Evolutionary conservation across 1,140 invertebrate genomes (phyloP).

Genomic region (Pseudoatta argentina): DNA sequence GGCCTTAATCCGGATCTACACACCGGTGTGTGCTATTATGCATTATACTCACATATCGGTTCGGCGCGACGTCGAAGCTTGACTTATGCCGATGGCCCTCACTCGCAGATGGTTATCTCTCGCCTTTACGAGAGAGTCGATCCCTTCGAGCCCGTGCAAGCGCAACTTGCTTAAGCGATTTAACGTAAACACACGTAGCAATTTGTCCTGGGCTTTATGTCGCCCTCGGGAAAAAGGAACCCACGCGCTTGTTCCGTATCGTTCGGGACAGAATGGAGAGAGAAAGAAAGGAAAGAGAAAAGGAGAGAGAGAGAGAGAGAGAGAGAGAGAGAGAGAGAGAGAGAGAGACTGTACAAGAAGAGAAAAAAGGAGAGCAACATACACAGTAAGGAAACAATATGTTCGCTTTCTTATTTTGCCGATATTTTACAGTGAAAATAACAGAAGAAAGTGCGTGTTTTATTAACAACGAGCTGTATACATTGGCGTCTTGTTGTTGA

Average conservation of each 20-base stretch:
- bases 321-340: not conserved
- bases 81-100: conserved; percentile 68
- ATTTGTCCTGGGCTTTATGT: conserved; percentile 71
- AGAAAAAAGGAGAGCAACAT: conserved; percentile 19
- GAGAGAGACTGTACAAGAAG: conserved; percentile 7
- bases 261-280: not conserved
- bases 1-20: conserved; percentile 70
- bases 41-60: conserved; percentile 43
- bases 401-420: conserved; percentile 53
- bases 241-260: conserved; percentile 51
- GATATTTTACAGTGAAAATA: conserved; percentile 17
- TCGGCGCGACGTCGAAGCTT: conserved; percentile 60
- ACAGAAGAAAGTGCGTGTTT: conserved; percentile 48
- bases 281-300: not conserved
- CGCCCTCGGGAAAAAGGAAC: conserved; percentile 64
- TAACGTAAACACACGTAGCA: conserved; percentile 75
- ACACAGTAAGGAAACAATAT: conserved; percentile 59
- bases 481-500: not conserved
- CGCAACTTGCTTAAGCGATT: conserved; percentile 67
- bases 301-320: not conserved
- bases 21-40: conserved; percentile 32
- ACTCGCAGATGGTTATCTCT: conserved; percentile 67
- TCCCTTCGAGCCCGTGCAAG: conserved; percentile 31
- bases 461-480: not conserved
- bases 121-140: conserved; percentile 62